These are phyloP conservation scores for Halictus rubicundus DNA, from an alignment of 1,140 invertebrate species.

Conservation along the genomic window DNA sequence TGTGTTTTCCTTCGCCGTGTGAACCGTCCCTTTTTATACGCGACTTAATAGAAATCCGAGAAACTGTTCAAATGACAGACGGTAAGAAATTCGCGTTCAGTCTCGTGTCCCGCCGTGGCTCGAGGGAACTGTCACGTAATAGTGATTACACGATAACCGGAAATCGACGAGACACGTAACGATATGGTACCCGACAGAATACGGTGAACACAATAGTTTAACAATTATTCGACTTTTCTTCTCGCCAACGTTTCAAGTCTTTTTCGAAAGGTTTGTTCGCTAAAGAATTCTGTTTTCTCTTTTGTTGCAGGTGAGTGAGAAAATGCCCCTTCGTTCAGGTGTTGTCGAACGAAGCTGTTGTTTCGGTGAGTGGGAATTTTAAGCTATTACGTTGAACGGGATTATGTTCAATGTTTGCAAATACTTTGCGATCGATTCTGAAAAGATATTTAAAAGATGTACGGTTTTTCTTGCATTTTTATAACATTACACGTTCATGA, in stretches of 20 bases:
- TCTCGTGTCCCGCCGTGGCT: background rate
- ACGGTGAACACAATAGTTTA: background rate
- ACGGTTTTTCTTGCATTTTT: no score
- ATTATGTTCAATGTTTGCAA: background rate
- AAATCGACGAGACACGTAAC: slow-evolving; percentile 30
- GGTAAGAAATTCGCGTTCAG: slow-evolving; percentile 1
- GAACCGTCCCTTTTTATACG: background rate
- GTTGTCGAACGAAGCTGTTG: background rate
- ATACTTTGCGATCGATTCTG: no score
- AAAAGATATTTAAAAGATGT: no score
- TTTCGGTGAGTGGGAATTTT: slow-evolving; percentile 30
- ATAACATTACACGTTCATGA: no score
- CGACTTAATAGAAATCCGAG: slow-evolving; percentile 12
- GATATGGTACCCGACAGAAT: slow-evolving; percentile 11
- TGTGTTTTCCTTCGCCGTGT: no score
- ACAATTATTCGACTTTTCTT: slow-evolving; percentile 16
- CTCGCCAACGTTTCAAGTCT: background rate
- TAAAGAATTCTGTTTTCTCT: slow-evolving; percentile 1
- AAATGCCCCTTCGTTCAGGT: background rate
- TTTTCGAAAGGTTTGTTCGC: background rate
- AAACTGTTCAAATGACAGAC: slow-evolving; percentile 1
- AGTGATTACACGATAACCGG: slow-evolving; percentile 43
- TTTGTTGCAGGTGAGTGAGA: slow-evolving; percentile 57
- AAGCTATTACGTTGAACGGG: background rate
- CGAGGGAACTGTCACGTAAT: slow-evolving; percentile 30